Percentiles rank a stretch among this genome's conserved stretches.
phyloP scores from a whole-genome alignment of 2,888 invertebrate species.

The Tubulanus polymorphus region DNA sequence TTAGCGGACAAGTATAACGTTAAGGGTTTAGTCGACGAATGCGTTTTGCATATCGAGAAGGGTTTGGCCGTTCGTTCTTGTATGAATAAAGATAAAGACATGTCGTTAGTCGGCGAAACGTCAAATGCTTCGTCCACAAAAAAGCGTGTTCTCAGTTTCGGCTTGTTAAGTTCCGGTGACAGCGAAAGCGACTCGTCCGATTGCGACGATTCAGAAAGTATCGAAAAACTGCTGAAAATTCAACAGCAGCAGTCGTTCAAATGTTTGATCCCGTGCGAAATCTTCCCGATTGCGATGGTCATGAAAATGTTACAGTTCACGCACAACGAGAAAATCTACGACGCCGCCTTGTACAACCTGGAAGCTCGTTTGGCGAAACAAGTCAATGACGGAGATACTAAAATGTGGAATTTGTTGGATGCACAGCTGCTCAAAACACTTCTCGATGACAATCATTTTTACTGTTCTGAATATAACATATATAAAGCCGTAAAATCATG shows the following conservation, averaged over 20 bases:
- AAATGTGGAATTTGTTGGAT: not conserved
- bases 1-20: conserved; percentile 56
- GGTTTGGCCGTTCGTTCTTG: not conserved
- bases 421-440: not conserved
- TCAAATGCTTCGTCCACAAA: not conserved
- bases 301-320: not conserved
- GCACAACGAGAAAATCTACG: conserved; percentile 1
- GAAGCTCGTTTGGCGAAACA: not conserved
- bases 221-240: not conserved
- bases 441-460: not conserved
- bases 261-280: not conserved
- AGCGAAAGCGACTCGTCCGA: not conserved
- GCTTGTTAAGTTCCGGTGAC: not conserved
- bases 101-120: no score
- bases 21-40: conserved; percentile 48
- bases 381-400: not conserved
- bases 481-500: not conserved
- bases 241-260: not conserved
- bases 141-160: not conserved
- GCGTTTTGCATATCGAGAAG: conserved; percentile 25
- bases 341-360: not conserved
- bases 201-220: not conserved
- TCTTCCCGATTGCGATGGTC: not conserved
- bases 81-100: not conserved
- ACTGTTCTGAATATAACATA: not conserved